Evolutionary conservation across 2,113 vertebrate genomes (phyloP).

Genomic region (Hyperopisus bebe): DNA sequence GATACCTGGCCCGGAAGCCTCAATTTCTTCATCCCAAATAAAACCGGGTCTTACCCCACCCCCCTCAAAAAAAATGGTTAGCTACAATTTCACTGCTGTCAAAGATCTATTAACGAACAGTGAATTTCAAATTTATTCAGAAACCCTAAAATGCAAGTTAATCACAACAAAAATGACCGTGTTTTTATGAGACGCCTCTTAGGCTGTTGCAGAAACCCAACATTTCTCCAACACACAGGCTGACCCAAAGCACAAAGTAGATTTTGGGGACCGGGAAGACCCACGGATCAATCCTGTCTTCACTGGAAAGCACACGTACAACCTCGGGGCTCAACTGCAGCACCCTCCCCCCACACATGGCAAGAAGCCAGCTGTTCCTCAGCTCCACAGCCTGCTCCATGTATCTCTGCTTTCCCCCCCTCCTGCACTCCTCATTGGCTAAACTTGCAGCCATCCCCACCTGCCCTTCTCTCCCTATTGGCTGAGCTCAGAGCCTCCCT

Average conservation of each 20-base stretch:
- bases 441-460: background rate
- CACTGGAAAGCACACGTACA: background rate
- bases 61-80: background rate
- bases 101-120: background rate
- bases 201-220: background rate
- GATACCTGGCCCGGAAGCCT: background rate
- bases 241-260: background rate
- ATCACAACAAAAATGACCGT: background rate
- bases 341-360: background rate
- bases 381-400: background rate
- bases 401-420: background rate
- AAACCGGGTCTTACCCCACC: background rate
- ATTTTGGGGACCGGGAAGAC: background rate
- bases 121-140: background rate
- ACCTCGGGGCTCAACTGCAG: background rate
- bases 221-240: background rate
- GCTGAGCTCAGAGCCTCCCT: background rate
- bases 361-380: background rate
- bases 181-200: background rate
- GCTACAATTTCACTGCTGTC: background rate
- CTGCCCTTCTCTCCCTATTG: background rate
- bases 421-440: background rate
- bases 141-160: background rate
- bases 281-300: background rate
- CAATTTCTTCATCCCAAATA: background rate